Evolutionary conservation across 1,140 invertebrate genomes (phyloP).

Genomic region (Rhyzopertha dominica): DNA sequence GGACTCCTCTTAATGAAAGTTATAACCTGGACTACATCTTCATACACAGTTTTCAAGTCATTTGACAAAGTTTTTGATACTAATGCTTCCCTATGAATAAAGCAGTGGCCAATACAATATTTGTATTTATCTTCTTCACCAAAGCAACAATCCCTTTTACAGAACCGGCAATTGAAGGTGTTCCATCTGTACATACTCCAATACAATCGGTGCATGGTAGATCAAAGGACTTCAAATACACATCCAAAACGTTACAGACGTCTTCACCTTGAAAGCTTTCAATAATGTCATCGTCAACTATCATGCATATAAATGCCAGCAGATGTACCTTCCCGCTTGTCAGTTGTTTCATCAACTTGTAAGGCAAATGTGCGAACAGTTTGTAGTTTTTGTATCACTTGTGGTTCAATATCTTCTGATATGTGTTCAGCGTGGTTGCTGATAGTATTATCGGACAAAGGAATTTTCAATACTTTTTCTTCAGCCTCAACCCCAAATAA

Average conservation of each 20-base stretch:
- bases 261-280: conserved; percentile 6
- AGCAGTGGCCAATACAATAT: conserved; percentile 1
- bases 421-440: conserved; percentile 1
- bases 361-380: no score
- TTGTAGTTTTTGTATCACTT: no score
- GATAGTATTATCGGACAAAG: conserved; percentile 3
- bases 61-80: conserved; percentile 4
- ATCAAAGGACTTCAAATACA: conserved; percentile 3
- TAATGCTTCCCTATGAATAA: conserved; percentile 6
- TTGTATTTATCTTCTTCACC: conserved; percentile 4
- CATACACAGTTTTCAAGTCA: conserved; percentile 2
- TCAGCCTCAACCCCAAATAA: conserved; percentile 5
- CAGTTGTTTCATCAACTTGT: conserved; percentile 6
- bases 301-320: conserved; percentile 7
- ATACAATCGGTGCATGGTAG: conserved; percentile 6
- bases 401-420: conserved; percentile 5
- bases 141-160: no score
- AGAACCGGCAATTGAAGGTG: no score
- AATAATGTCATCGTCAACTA: conserved; percentile 5
- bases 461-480: conserved; percentile 1
- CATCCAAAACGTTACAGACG: conserved; percentile 4
- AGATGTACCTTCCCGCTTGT: conserved; percentile 6
- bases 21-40: conserved; percentile 5
- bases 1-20: conserved; percentile 4
- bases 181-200: conserved; percentile 1